Conservation (phyloP, 2,888 invertebrate species). For the Campopleginae sp. region DNA sequence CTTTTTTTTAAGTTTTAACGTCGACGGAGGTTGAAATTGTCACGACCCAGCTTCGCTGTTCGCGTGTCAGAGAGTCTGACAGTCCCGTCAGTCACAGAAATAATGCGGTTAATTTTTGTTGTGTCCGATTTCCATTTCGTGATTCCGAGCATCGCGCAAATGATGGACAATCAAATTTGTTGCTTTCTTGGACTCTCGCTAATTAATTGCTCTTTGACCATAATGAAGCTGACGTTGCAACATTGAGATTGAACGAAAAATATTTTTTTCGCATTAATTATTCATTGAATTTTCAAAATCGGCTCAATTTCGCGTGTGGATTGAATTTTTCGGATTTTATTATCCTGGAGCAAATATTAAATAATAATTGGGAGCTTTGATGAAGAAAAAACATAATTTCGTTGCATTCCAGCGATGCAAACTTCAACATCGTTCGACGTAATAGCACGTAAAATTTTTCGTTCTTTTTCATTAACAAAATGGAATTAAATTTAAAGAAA, state of each 20-base stretch:
- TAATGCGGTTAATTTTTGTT: neutral
- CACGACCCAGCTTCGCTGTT: constrained; percentile 9
- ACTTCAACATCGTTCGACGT: too few species aligned
- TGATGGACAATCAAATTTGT: neutral
- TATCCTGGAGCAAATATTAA: too few species aligned
- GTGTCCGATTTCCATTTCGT: neutral
- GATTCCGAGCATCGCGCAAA: neutral
- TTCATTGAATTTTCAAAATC: too few species aligned
- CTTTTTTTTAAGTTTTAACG: neutral
- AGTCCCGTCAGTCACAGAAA: neutral
- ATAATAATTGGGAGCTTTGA: too few species aligned
- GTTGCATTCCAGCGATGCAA: too few species aligned
- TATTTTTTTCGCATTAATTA: too few species aligned
- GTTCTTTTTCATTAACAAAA: too few species aligned
- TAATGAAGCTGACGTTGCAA: neutral
- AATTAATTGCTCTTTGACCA: neutral
- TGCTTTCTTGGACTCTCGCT: neutral
- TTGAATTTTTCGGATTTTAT: too few species aligned
- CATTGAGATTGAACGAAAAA: neutral
- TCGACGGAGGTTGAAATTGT: neutral
- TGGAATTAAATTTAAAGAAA: too few species aligned
- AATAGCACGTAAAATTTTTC: too few species aligned
- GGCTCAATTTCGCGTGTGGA: too few species aligned
- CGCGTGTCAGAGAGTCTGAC: neutral
- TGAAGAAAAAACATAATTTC: too few species aligned